Evolutionary conservation across 2,888 invertebrate species (phyloP), one percentile per base, ranked within the genome.

Genomic region (Ormyrus thymus): DNA sequence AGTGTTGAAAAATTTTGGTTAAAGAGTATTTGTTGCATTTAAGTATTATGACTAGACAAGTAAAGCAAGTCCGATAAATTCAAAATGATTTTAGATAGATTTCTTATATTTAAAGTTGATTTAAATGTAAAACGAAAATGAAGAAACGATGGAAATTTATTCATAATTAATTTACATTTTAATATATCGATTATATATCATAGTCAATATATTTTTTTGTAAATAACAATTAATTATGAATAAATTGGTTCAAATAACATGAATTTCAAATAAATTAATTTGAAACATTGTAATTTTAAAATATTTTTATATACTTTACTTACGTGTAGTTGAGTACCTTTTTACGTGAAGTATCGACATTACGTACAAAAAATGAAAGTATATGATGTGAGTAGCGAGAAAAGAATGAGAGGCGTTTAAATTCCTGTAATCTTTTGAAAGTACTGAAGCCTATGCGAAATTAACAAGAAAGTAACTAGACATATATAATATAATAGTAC

Each of bases 351-450:
- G 43, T 51, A 11, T 56, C 9, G 65, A 65, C 6, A 66, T 65
- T 59, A 15, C 58, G 50, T 53, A 66, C 13, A 55, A 29, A 72
- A 77, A 65, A 65, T 66, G 73, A 82, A 78, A 78, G 81, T 62
- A 79, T 81, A 48, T 11, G 29, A 29, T 46, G 15, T 46, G 9
- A 53, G 46, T 51, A 68, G 51, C 59, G 7, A 65, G 72, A 55
- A 15, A 62, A 53, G 6, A 15, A 51, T 43, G 66, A 29, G n/a
- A 58, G 55, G 43, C 56, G 29, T 78, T 71, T 10, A 51, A 72
- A 53, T 64, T 45, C 29, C 53, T 72, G 58, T 65, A 51, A 76
- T 69, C 66, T 62, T 51, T 71, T 71, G 81, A 82, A 81, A 82
- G 81, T 79, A 79, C 11, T 73, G 43, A 76, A 69, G 81, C 61